These are phyloP conservation scores for Diplosoma virens DNA, from an alignment of 23 tunicate species.

Conservation along the genomic window DNA sequence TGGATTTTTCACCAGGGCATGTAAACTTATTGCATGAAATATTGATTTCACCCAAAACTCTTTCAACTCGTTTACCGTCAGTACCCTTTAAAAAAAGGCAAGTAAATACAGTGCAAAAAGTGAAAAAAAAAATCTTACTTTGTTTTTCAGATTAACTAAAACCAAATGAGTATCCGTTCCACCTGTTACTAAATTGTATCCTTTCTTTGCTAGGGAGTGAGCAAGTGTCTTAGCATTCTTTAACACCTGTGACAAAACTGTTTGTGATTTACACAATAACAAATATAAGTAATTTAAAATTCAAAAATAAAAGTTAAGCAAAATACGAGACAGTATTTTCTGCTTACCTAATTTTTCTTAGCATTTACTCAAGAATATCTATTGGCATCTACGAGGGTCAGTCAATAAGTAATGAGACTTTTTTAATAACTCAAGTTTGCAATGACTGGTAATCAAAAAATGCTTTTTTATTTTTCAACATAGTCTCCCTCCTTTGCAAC, in stretches of 20 bases:
- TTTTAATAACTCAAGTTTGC: too few species aligned
- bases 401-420: too few species aligned
- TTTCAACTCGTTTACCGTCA: slow-evolving; percentile 97
- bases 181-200: slow-evolving; percentile 84
- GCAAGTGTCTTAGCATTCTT: slow-evolving; percentile 71
- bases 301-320: not conserved
- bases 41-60: slow-evolving; percentile 88
- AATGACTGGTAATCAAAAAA: too few species aligned
- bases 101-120: not conserved
- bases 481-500: too few species aligned
- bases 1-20: slow-evolving; percentile 99
- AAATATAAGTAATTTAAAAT: not conserved
- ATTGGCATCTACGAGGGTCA: too few species aligned
- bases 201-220: slow-evolving; percentile 39
- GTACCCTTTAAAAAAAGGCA: slow-evolving; percentile 46
- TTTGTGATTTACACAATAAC: not conserved
- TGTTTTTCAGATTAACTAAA: slow-evolving; percentile 74
- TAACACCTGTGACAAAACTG: slow-evolving; percentile 34
- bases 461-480: too few species aligned
- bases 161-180: slow-evolving; percentile 96
- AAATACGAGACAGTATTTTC: not conserved
- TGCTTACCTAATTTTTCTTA: not conserved
- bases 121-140: slow-evolving; percentile 14
- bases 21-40: slow-evolving; percentile 97
- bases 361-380: not conserved